Percentiles rank a stretch among this genome's conserved stretches.
phyloP scores from a whole-genome alignment of 2,797 vertebrate genomes.

The Syncerus caffer region DNA sequence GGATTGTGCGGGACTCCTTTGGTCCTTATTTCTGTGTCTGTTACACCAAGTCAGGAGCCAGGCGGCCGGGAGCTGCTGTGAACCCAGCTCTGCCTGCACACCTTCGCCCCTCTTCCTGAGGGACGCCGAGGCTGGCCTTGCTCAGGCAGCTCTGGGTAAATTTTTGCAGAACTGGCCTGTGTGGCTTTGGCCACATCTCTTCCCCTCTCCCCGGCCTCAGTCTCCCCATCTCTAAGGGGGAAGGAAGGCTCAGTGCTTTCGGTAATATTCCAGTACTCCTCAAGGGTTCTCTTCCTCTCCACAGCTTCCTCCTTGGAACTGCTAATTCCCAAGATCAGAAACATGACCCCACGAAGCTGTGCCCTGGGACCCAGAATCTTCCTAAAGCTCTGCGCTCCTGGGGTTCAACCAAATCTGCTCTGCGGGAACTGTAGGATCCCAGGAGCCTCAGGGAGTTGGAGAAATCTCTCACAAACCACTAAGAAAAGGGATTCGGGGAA shows the following conservation, averaged over 20 bases:
- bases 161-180: neutral
- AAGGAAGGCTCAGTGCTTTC: neutral
- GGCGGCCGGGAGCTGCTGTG: neutral
- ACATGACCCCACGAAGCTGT: rapidly evolving
- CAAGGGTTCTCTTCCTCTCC: neutral
- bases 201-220: neutral
- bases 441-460: no score
- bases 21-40: neutral
- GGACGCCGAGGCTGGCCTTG: neutral
- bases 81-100: neutral
- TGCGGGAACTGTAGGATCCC: neutral
- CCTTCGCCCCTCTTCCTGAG: neutral
- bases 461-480: neutral
- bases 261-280: neutral
- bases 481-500: neutral
- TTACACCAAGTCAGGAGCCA: neutral
- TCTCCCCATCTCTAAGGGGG: neutral
- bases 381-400: neutral
- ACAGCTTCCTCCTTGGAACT: neutral
- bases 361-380: neutral
- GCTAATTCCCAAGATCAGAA: neutral
- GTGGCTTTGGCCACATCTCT: neutral
- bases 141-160: neutral
- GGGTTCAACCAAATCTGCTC: neutral
- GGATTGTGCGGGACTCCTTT: no score